Evolutionary conservation across 2,113 vertebrate species (phyloP), one percentile per base, ranked within the genome.

Genomic region (Malurus elegans): DNA sequence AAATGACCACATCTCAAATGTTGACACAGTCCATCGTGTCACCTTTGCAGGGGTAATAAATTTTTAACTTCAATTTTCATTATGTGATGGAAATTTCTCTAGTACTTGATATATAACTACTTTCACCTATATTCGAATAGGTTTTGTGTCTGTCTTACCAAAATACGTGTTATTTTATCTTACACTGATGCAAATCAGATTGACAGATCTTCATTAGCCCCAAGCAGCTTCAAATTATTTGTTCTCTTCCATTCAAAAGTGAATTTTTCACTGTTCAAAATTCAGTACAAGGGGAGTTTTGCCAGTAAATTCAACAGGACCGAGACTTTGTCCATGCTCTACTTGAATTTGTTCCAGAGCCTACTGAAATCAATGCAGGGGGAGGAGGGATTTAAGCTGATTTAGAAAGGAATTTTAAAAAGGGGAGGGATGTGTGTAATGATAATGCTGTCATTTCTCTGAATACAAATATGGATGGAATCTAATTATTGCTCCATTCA

Each of bases 1-100:
- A 93, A 88, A 93, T 92, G 86, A 86, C 86, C 91, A 51, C 45
- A 34, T 83, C 29, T 71, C 75, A 73, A 81, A 90, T 32, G 42
- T 1, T 80, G 50, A 58, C 26, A 14, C 9, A n/a, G 57, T 48
- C 25, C 25, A 29, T 48, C 31, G 65, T 29, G n/a, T 48, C 79
- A 90, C 32, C 50, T 79, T 88, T 67, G 57, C 28, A 74, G 64
- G 8, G 17, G 26, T 51, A 70, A 69, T 47, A 34, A 31, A 32
- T 83, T 83, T 57, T 85, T 76, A 24, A 38, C 13, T 14, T 38
- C 42, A 13, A 34, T 73, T 82, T 70, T 86, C 32, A 47, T 42
- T 48, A 50, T 42, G 10, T 40, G 34, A 66, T 50, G 34, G 50
- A 88, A 88, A 66, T 58, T 74, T 32, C 29, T 66, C 28, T 65